These are phyloP conservation scores for Drosophila quadrilineata DNA, from an alignment of 1,140 invertebrate species.

Conservation along the genomic window DNA sequence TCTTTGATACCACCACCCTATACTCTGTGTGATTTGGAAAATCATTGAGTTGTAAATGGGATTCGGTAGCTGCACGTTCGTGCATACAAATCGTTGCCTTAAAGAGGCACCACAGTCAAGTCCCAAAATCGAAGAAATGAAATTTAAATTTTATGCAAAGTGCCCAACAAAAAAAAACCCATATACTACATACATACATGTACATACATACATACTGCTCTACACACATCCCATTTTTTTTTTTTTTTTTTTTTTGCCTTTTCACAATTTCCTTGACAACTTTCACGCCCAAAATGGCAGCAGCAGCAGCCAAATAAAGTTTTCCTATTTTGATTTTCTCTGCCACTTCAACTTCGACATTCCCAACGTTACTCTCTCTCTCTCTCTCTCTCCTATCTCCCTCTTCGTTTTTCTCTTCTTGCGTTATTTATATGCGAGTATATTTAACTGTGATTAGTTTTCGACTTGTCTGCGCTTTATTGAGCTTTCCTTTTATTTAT, in stretches of 20 bases:
- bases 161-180: conserved; percentile 5
- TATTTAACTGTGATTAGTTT: conserved; percentile 40
- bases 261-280: conserved; percentile 30
- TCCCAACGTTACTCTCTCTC: no score
- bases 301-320: conserved; percentile 20
- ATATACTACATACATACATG: conserved; percentile 3
- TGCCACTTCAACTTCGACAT: no score
- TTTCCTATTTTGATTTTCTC: conserved; percentile 7
- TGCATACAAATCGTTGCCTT: conserved; percentile 51
- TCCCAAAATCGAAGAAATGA: conserved; percentile 46
- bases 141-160: conserved; percentile 55
- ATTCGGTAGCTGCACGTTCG: conserved; percentile 42
- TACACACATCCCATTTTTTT: conserved; percentile 22
- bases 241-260: conserved; percentile 7
- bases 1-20: no score
- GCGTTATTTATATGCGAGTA: neutral
- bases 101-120: conserved; percentile 38
- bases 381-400: no score
- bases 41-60: conserved; percentile 54
- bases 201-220: conserved; percentile 22
- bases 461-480: conserved; percentile 30
- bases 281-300: conserved; percentile 21
- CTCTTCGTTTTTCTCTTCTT: no score
- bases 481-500: conserved; percentile 2
- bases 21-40: conserved; percentile 44